phyloP scores from a whole-genome alignment of 2,113 vertebrate species.

The Mionectes macconnelli region DNA sequence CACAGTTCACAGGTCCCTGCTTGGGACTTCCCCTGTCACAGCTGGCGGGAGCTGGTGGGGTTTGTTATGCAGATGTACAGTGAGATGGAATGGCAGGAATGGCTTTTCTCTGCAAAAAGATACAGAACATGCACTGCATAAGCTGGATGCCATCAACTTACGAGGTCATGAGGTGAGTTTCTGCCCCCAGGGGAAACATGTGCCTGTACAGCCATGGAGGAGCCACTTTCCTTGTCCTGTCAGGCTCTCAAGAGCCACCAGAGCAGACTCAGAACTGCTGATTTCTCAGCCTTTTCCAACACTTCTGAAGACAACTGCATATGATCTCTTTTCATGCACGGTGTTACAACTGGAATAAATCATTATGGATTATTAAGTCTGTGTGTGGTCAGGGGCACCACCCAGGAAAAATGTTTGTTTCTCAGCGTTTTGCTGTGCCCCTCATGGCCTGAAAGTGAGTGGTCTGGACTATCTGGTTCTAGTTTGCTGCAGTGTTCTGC shows the following conservation, averaged over 20 bases:
- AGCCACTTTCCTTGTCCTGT: not conserved
- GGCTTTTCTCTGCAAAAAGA: slow-evolving; percentile 86
- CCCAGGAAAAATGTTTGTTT: not conserved
- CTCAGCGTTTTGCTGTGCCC: not conserved
- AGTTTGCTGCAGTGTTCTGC: not conserved
- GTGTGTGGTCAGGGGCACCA: not conserved
- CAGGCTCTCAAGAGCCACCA: not conserved
- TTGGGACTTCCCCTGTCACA: slow-evolving; percentile 83
- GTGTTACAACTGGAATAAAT: not conserved
- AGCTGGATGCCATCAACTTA: slow-evolving; percentile 85
- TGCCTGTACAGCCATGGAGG: not conserved
- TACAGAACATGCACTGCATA: slow-evolving; percentile 82
- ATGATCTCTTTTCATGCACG: too few species aligned
- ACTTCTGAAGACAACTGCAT: not conserved
- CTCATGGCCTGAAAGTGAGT: not conserved
- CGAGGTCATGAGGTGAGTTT: slow-evolving; percentile 81
- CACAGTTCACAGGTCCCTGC: slow-evolving; percentile 79
- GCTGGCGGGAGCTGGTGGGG: slow-evolving; percentile 90
- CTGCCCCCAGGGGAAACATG: not conserved
- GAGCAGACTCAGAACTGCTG: not conserved
- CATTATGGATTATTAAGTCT: not conserved
- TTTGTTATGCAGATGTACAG: slow-evolving; percentile 86
- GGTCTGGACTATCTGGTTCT: not conserved
- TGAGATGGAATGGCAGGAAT: slow-evolving; percentile 78
- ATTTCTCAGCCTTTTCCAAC: not conserved